phyloP scores from a whole-genome alignment of 2,888 invertebrate genomes.

The Torymus aiolomorphi region DNA sequence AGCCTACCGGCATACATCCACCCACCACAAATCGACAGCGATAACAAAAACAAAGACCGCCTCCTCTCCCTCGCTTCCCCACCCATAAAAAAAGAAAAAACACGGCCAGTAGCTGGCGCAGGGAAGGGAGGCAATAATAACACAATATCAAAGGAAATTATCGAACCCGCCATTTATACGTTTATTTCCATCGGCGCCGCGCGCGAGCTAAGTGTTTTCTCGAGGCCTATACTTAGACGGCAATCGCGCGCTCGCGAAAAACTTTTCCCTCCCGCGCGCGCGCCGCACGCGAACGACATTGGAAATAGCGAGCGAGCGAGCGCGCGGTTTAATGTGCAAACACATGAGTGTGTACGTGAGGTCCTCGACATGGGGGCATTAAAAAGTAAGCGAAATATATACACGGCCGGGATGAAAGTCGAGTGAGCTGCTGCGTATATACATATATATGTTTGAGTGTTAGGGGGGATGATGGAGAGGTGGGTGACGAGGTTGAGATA shows the following conservation, averaged over 20 bases:
- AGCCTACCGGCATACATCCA: too few species aligned
- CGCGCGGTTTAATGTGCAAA: neutral
- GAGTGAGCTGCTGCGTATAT: too few species aligned
- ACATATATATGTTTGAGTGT: too few species aligned
- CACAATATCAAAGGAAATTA: slow-evolving; percentile 42
- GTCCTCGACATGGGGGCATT: too few species aligned
- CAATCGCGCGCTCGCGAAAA: slow-evolving; percentile 16
- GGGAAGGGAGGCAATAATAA: slow-evolving; percentile 15
- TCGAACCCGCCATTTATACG: slow-evolving; percentile 38
- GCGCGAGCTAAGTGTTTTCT: too few species aligned
- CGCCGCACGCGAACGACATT: slow-evolving; percentile 13
- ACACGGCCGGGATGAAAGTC: too few species aligned
- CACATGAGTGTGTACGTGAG: too few species aligned
- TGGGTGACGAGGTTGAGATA: too few species aligned
- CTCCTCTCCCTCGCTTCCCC: too few species aligned
- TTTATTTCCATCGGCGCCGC: slow-evolving; percentile 25
- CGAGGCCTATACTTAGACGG: too few species aligned
- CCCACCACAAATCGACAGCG: neutral
- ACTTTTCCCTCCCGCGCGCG: neutral
- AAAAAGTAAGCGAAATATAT: too few species aligned
- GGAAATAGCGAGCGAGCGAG: neutral
- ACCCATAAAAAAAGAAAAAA: neutral
- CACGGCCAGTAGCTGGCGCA: neutral
- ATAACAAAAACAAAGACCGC: slow-evolving; percentile 19
- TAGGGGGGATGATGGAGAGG: too few species aligned